Evolutionary conservation across 2,113 vertebrate genomes (phyloP).

Genomic region (Lota lota): DNA sequence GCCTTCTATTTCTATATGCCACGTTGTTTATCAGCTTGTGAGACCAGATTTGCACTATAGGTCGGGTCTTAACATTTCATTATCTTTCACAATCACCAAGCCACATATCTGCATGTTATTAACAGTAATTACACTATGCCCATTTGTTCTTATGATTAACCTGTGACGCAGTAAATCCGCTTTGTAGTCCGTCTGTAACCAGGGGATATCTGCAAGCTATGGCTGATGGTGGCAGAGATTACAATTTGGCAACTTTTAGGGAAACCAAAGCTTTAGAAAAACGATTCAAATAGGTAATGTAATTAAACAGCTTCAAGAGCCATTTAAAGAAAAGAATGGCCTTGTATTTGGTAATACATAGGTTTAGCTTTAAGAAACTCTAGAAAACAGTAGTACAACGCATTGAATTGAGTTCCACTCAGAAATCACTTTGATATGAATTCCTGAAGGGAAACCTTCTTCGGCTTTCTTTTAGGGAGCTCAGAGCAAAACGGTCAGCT

Average conservation of each 20-base stretch:
- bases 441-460: neutral
- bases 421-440: neutral
- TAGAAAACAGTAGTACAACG: too few relatives aligned
- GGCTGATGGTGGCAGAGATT: slow-evolving; percentile 13
- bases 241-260: slow-evolving; percentile 9
- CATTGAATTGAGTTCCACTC: too few relatives aligned
- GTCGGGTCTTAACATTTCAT: neutral
- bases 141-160: slow-evolving; percentile 25
- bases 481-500: too few relatives aligned
- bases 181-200: slow-evolving; percentile 30
- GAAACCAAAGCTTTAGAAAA: slow-evolving; percentile 11
- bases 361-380: too few relatives aligned
- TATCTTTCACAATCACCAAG: neutral
- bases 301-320: neutral
- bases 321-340: too few relatives aligned
- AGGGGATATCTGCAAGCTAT: slow-evolving; percentile 1
- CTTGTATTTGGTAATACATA: too few relatives aligned
- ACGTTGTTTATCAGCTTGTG: neutral
- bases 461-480: too few relatives aligned
- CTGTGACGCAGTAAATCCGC: slow-evolving; percentile 43
- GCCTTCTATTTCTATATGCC: too few relatives aligned
- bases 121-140: slow-evolving; percentile 11
- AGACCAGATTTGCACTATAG: neutral
- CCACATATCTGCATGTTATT: neutral
- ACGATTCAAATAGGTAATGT: neutral